phyloP scores from a whole-genome alignment of 2,113 vertebrate species.

The Hemicordylus capensis region DNA sequence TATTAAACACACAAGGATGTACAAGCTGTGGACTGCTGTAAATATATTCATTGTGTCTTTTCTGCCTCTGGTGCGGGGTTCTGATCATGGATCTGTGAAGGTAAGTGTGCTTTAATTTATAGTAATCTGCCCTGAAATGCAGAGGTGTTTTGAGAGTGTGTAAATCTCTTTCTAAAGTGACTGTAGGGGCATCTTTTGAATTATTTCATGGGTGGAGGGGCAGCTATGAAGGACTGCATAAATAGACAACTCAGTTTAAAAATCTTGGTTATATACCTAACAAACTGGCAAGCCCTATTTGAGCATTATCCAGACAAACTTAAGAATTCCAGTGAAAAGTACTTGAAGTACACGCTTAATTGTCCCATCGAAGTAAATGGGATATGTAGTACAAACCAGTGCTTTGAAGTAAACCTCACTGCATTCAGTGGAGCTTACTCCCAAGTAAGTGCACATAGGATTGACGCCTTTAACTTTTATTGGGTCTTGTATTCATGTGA shows the following conservation, averaged over 20 bases:
- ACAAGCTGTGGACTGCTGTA: constrained; percentile 74
- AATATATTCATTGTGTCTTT: constrained; percentile 78
- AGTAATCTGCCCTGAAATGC: neutral
- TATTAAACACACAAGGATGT: constrained; percentile 77
- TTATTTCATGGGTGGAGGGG: neutral
- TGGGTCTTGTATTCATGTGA: neutral
- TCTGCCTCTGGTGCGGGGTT: constrained; percentile 76
- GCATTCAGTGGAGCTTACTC: no score
- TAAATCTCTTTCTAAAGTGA: neutral
- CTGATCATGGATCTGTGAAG: constrained; percentile 72
- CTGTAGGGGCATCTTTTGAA: constrained; percentile 2
- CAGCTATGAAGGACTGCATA: neutral
- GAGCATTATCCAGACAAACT: neutral
- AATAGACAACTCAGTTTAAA: neutral
- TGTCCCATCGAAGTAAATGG: neutral
- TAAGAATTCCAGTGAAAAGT: neutral
- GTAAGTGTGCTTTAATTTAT: constrained; percentile 70
- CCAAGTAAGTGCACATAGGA: no score
- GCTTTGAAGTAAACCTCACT: no score
- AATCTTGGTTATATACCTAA: neutral
- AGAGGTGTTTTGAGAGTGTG: neutral
- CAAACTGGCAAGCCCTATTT: neutral
- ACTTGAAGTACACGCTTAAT: neutral
- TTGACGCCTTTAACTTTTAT: neutral
- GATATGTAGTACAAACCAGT: no score